Percentiles rank a stretch among this genome's conserved stretches.
Evolutionary conservation across 1,140 invertebrate species (phyloP).

Genomic region (Piezodorus guildinii): DNA sequence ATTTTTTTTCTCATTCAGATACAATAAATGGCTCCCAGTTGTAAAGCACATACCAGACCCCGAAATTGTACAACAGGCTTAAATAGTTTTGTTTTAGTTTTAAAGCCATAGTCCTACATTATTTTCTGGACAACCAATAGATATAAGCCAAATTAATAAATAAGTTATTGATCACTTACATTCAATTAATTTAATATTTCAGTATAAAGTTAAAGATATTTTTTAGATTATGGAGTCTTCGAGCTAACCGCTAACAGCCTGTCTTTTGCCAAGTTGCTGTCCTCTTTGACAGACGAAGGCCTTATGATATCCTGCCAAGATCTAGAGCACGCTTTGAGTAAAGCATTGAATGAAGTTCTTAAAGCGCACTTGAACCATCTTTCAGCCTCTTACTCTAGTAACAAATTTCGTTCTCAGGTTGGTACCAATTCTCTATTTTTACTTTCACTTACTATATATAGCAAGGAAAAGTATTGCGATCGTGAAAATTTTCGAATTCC

Average conservation of each 20-base stretch:
- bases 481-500: too few relatives aligned
- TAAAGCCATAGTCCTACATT: too few relatives aligned
- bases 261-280: conserved; percentile 53
- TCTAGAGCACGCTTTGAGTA: conserved; percentile 48
- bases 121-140: too few relatives aligned
- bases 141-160: not conserved
- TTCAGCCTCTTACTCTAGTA: conserved; percentile 43
- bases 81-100: too few relatives aligned
- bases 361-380: conserved; percentile 52
- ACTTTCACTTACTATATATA: too few relatives aligned
- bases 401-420: conserved; percentile 46
- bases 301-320: conserved; percentile 52
- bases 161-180: not conserved
- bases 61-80: too few relatives aligned
- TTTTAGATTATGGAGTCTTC: conserved; percentile 52
- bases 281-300: conserved; percentile 54
- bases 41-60: too few relatives aligned
- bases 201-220: conserved; percentile 5
- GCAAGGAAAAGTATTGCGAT: too few relatives aligned
- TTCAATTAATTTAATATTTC: not conserved
- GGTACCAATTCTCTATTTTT: too few relatives aligned
- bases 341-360: conserved; percentile 50
- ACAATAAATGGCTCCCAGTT: too few relatives aligned
- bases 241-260: conserved; percentile 56
- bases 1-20: too few relatives aligned